Percentiles rank a stretch among this genome's conserved stretches.
Conservation (phyloP, 2,113 vertebrate species). For the Forbesichthys papilliferus region DNA sequence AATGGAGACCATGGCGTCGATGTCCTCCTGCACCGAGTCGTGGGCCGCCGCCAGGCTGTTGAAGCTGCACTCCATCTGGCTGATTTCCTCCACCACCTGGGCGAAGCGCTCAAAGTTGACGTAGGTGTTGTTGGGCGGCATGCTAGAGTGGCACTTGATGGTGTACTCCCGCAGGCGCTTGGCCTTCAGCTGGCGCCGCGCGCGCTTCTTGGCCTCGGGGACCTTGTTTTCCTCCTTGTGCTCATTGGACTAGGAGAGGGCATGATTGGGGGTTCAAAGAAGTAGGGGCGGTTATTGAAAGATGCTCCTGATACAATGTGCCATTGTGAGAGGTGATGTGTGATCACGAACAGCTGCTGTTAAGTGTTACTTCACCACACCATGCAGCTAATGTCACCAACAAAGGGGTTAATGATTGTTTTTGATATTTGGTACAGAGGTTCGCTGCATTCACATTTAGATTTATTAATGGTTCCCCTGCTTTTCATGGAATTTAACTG, state of each 20-base stretch:
- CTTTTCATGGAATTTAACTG: too few species aligned
- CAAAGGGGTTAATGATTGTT: background rate
- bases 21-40: conserved; percentile 85
- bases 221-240: conserved; percentile 79
- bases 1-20: conserved; percentile 87
- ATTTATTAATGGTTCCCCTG: background rate
- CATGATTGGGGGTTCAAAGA: conserved; percentile 62
- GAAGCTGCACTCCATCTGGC: conserved; percentile 71
- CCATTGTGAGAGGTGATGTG: too few species aligned
- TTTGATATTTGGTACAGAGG: background rate
- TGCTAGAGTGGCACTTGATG: conserved; percentile 93
- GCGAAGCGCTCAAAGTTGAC: conserved; percentile 91
- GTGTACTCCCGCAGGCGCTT: conserved; percentile 91
- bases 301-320: too few species aligned
- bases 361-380: background rate
- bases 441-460: background rate
- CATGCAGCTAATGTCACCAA: background rate
- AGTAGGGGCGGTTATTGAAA: background rate
- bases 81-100: conserved; percentile 83
- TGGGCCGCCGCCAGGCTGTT: conserved; percentile 66
- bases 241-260: conserved; percentile 78
- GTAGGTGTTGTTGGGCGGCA: conserved; percentile 94
- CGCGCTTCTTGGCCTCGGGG: conserved; percentile 72
- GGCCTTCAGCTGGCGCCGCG: conserved; percentile 85
- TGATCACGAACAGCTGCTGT: background rate